A percentile compares a stretch with the other conserved stretches of the same genome.
These are phyloP conservation scores for Arctia plantaginis DNA, from an alignment of 2,888 invertebrate genomes.

Conservation along the genomic window DNA sequence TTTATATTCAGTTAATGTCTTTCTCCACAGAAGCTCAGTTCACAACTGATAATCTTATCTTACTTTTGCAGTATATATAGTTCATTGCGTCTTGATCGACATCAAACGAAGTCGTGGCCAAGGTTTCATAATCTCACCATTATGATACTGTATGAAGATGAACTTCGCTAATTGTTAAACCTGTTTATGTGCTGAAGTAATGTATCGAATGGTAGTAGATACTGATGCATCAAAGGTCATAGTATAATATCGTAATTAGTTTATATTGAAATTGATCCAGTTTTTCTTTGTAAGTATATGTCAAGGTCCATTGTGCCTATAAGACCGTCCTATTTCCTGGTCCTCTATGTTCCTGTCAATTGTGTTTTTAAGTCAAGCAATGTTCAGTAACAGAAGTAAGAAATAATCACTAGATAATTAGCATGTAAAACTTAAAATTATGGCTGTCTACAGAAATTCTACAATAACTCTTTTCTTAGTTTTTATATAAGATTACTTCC, in stretches of 20 bases:
- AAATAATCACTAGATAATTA: neutral
- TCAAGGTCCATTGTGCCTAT: slow-evolving; percentile 2
- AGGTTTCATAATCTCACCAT: slow-evolving; percentile 72
- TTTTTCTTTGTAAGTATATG: neutral
- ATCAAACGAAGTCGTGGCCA: slow-evolving; percentile 67
- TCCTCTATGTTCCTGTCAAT: neutral
- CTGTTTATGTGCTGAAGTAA: slow-evolving; percentile 49
- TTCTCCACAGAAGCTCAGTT: slow-evolving; percentile 55
- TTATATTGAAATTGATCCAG: slow-evolving; percentile 12
- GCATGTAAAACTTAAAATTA: neutral
- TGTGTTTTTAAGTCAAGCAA: neutral
- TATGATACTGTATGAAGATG: slow-evolving; percentile 64
- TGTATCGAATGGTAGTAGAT: slow-evolving; percentile 16
- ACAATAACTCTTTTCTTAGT: too few relatives aligned
- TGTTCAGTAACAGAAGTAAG: neutral
- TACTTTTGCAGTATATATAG: slow-evolving; percentile 77
- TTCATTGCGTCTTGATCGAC: slow-evolving; percentile 70
- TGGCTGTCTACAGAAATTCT: too few relatives aligned
- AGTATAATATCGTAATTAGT: slow-evolving; percentile 5
- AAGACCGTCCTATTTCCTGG: neutral
- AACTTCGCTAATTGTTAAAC: slow-evolving; percentile 67
- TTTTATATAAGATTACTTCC: too few relatives aligned
- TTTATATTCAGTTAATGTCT: slow-evolving; percentile 29
- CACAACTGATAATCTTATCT: slow-evolving; percentile 72
- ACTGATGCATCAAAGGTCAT: slow-evolving; percentile 6